Percentiles rank a stretch among this genome's conserved stretches.
Conservation (phyloP, 2,113 vertebrate species). For the Python bivittatus region DNA sequence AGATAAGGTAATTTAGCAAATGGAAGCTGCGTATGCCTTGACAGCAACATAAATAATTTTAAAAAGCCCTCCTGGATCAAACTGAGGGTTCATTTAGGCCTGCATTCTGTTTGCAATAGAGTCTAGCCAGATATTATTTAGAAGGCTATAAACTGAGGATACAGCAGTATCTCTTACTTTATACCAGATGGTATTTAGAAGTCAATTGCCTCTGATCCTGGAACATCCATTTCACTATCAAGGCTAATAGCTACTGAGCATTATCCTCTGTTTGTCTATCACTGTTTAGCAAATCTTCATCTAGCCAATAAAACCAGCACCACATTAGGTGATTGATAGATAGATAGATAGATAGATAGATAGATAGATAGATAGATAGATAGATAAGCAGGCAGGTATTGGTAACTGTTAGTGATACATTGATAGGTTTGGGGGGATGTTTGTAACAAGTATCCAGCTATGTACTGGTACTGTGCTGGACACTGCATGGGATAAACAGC, state of each 20-base stretch:
- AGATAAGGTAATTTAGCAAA: background rate
- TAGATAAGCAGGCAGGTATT: background rate
- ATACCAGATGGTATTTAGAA: background rate
- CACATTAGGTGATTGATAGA: background rate
- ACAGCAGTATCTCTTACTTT: background rate
- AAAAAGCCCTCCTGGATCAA: background rate
- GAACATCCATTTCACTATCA: background rate
- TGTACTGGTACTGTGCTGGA: background rate
- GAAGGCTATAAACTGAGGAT: background rate
- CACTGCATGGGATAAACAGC: background rate
- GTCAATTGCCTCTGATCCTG: background rate
- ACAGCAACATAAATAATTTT: background rate
- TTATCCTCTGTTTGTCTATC: background rate
- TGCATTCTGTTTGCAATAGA: background rate
- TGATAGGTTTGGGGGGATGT: background rate
- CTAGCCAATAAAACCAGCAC: background rate
- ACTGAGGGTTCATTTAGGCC: background rate
- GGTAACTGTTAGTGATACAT: background rate
- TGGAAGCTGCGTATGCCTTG: background rate
- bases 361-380: background rate
- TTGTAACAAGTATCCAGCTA: background rate
- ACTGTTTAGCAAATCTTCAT: background rate
- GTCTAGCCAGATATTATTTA: background rate
- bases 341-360: background rate
- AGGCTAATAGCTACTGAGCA: background rate